A percentile compares a stretch with the other conserved stretches of the same genome.
Conservation (phyloP, 2,888 invertebrate species). For the Limenitis camilla region DNA sequence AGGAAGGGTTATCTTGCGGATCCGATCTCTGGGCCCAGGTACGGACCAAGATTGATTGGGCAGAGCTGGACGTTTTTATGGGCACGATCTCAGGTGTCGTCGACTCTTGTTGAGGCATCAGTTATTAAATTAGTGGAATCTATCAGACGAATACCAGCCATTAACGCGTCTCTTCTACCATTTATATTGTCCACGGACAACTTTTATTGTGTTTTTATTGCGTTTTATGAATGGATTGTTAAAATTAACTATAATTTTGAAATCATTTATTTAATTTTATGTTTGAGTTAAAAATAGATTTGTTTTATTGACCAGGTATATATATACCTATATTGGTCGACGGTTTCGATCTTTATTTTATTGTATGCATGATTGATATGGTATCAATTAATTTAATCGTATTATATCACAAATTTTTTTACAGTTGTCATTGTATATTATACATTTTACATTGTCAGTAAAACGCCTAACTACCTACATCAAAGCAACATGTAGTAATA, state of each 20-base stretch:
- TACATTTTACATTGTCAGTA: too few relatives aligned
- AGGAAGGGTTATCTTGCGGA: conserved; percentile 69
- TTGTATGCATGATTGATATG: too few relatives aligned
- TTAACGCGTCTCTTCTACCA: conserved; percentile 37
- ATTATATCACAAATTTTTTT: too few relatives aligned
- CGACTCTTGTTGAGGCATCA: conserved; percentile 55
- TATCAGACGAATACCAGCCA: conserved; percentile 48
- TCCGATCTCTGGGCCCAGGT: conserved; percentile 65
- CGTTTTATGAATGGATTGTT: conserved; percentile 9
- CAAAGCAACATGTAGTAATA: too few relatives aligned
- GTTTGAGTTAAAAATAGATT: neutral
- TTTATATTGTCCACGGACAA: conserved; percentile 10
- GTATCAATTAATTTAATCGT: too few relatives aligned
- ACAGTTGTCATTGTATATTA: too few relatives aligned
- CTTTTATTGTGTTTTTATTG: conserved; percentile 9
- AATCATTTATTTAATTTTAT: neutral
- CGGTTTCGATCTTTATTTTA: too few relatives aligned
- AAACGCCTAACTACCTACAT: too few relatives aligned
- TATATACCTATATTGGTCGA: too few relatives aligned
- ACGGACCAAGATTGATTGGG: conserved; percentile 69
- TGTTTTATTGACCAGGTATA: too few relatives aligned
- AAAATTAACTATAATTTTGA: neutral
- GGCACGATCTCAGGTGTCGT: conserved; percentile 62
- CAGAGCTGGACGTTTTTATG: conserved; percentile 66
- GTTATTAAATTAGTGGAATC: conserved; percentile 68